A percentile compares a stretch with the other conserved stretches of the same genome.
phyloP scores from a whole-genome alignment of 2,797 vertebrate species.

The Sebastes cheni region DNA sequence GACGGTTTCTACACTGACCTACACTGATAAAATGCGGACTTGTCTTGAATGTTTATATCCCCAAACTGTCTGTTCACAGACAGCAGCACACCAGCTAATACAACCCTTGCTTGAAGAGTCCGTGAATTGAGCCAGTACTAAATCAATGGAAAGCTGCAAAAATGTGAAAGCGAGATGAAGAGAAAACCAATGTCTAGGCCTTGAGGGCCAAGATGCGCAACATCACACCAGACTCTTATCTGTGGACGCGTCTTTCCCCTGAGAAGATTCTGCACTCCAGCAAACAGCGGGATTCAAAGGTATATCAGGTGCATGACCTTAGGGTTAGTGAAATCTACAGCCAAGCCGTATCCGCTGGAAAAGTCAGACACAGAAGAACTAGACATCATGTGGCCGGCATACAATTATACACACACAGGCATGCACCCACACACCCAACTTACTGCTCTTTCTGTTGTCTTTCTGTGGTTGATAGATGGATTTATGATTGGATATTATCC shows the following conservation, averaged over 20 bases:
- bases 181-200: constrained; percentile 73
- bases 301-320: constrained; percentile 83
- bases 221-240: constrained; percentile 82
- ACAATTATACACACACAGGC: constrained; percentile 15
- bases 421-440: not conserved
- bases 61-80: constrained; percentile 17
- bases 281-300: constrained; percentile 80
- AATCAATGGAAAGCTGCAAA: constrained; percentile 68
- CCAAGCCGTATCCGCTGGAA: constrained; percentile 60
- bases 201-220: constrained; percentile 76
- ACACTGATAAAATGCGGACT: constrained; percentile 32
- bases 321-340: constrained; percentile 76
- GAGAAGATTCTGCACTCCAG: constrained; percentile 78
- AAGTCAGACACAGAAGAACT: constrained; percentile 48
- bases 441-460: not conserved
- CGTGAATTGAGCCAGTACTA: constrained; percentile 40
- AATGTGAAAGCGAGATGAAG: constrained; percentile 68
- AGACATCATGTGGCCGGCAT: constrained; percentile 33
- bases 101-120: constrained; percentile 36
- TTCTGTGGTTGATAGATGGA: not conserved
- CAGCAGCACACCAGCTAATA: constrained; percentile 28
- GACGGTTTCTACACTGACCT: constrained; percentile 1
- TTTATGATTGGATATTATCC: not conserved
- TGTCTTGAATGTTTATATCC: constrained; percentile 11
- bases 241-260: constrained; percentile 71